Conservation (phyloP, 2,888 invertebrate species). For the Sarcophaga variegata region DNA sequence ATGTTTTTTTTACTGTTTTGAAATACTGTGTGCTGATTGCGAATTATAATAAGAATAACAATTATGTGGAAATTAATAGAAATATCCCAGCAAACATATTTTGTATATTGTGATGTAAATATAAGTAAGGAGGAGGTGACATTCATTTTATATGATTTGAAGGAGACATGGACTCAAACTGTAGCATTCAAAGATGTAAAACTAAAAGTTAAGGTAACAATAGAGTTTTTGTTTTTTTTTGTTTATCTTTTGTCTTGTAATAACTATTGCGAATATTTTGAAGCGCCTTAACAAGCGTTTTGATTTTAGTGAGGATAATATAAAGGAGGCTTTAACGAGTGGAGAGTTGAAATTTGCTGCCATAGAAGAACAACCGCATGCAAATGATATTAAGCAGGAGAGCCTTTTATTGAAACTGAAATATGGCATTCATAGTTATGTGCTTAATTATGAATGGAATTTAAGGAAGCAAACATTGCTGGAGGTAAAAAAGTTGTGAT, state of each 20-base stretch:
- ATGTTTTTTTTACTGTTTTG: conserved; percentile 1
- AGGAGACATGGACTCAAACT: conserved; percentile 57
- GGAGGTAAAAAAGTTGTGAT: conserved; percentile 53
- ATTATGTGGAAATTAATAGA: conserved; percentile 84
- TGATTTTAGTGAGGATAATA: conserved; percentile 73
- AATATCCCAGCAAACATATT: conserved; percentile 80
- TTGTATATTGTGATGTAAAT: conserved; percentile 64
- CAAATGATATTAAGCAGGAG: conserved; percentile 2
- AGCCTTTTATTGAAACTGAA: conserved; percentile 72
- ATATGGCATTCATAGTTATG: conserved; percentile 73
- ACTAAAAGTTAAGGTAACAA: conserved; percentile 57
- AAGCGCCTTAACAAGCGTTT: conserved; percentile 76
- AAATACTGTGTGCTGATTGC: not conserved
- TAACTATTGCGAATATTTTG: not conserved
- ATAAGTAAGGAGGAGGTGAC: conserved; percentile 38
- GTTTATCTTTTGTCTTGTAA: not conserved
- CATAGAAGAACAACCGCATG: conserved; percentile 19
- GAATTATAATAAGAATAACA: conserved; percentile 6
- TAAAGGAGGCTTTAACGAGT: conserved; percentile 66
- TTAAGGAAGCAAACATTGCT: conserved; percentile 41
- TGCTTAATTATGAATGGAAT: conserved; percentile 76
- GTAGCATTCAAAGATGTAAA: conserved; percentile 36
- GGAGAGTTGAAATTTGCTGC: conserved; percentile 59
- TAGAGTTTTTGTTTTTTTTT: not conserved
- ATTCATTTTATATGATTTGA: conserved; percentile 71